Evolutionary conservation across 2,888 invertebrate species (phyloP).

Genomic region (Alentia gelatinosa): DNA sequence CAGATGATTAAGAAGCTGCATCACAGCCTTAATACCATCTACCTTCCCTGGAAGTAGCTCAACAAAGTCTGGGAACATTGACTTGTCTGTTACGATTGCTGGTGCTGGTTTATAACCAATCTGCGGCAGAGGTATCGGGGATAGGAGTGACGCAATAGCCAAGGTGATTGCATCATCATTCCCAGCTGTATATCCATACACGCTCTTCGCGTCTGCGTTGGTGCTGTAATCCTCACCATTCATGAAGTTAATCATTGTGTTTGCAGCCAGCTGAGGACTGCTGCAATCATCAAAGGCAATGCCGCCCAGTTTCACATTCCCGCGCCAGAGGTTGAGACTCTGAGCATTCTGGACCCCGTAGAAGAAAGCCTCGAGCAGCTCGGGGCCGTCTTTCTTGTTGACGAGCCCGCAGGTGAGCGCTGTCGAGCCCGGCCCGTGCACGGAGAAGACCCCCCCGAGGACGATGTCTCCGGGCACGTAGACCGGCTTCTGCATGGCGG

Average conservation of each 20-base stretch:
- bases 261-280: constrained; percentile 61
- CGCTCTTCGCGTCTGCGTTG: constrained; percentile 6
- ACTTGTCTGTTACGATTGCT: constrained; percentile 67
- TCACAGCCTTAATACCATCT: neutral
- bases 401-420: constrained; percentile 69
- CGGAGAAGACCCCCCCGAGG: constrained; percentile 72
- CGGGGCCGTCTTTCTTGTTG: constrained; percentile 61
- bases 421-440: constrained; percentile 66
- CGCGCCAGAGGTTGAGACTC: constrained; percentile 34
- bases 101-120: constrained; percentile 73
- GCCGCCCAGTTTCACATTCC: constrained; percentile 71
- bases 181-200: constrained; percentile 66
- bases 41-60: constrained; percentile 58
- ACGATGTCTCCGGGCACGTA: constrained; percentile 74
- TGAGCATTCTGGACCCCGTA: constrained; percentile 68
- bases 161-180: constrained; percentile 66
- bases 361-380: constrained; percentile 71
- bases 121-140: constrained; percentile 73
- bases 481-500: neutral
- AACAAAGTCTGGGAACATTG: constrained; percentile 73
- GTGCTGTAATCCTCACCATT: neutral
- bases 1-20: constrained; percentile 4
- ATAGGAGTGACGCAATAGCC: constrained; percentile 71
- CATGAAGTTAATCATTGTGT: constrained; percentile 47
- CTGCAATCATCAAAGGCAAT: constrained; percentile 76